A percentile compares a stretch with the other conserved stretches of the same genome.
Evolutionary conservation across 2,888 invertebrate genomes (phyloP).

Genomic region (Xanthorhoe designata): DNA sequence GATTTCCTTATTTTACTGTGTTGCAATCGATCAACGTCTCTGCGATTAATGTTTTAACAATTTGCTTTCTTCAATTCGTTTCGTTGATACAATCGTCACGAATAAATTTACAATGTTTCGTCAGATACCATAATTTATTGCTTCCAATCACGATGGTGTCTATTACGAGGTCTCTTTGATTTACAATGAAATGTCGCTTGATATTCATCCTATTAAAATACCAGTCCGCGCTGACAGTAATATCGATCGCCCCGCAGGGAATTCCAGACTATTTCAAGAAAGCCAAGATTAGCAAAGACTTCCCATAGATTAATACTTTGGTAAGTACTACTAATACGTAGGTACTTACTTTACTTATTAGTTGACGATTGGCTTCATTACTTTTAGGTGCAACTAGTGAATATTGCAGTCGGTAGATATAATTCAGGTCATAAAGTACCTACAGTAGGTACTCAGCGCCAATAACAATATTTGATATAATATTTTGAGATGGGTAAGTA

Average conservation of each 20-base stretch:
- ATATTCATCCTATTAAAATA: slow-evolving; percentile 46
- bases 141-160: slow-evolving; percentile 29
- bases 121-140: slow-evolving; percentile 29
- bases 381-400: not conserved
- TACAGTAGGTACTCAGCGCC: not conserved
- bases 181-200: slow-evolving; percentile 18
- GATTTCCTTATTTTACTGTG: slow-evolving; percentile 14
- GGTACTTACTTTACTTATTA: too few species aligned
- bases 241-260: slow-evolving; percentile 59
- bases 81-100: slow-evolving; percentile 41
- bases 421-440: not conserved
- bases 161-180: slow-evolving; percentile 23
- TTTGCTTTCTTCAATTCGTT: slow-evolving; percentile 45
- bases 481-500: too few species aligned
- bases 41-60: slow-evolving; percentile 28
- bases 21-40: slow-evolving; percentile 18
- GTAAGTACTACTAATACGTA: too few species aligned
- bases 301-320: slow-evolving; percentile 43
- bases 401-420: too few species aligned
- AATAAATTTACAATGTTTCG: slow-evolving; percentile 32
- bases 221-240: slow-evolving; percentile 54
- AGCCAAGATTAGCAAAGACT: slow-evolving; percentile 66
- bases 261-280: slow-evolving; percentile 74
- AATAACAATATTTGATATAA: too few species aligned
- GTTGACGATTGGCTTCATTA: not conserved